Base-by-base conservation (phyloP, 2,113 vertebrate species). In the Manacus vitellinus region DNA sequence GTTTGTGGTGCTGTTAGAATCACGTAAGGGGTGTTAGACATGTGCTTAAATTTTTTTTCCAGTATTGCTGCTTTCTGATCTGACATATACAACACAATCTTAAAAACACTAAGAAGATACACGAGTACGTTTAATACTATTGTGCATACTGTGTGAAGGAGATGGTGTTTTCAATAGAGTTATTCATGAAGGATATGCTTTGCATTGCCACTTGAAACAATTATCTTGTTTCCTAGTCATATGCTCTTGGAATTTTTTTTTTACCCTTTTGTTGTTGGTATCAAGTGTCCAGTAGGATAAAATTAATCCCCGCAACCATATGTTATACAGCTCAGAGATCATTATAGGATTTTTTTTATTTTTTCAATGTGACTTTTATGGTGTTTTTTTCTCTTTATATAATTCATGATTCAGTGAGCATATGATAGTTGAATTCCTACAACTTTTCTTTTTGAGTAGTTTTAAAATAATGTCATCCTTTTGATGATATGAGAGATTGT, bases 181-280 rank as follows among this genome's bases (percentile, higher is more conserved):
- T 94, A 46, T 72, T 95, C 25, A 51, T 61, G 43, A 81, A 89
- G 46, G 46, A 41, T 73, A 61, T 58, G n/a, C 33, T 78, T 85
- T 79, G 10, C 61, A 78, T 89, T 47, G 75, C 58, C 63, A 68
- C 39, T 92, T 91, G 55, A 89, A 95, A 88, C 43, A 93, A 76
- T 89, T 67, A 31, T 72, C 74, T 89, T 89, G 30, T 84, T 88
- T 93, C n/a, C 74, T 92, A 84, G 27, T 89, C 75, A 76, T 90
- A 90, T 49, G 56, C 30, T 59, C 6, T 43, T 92, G 55, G 84
- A 85, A 75, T 80, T 61, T 77, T 72, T 59, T 81, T 94, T 80
- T 58, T n/a, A 73, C 37, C 19, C 10, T 88, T 88, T 95, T 93
- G 17, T 84, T 94, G 39, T 86, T 90, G 22, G 17, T 55, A 6